Base-by-base conservation (phyloP, 2,113 vertebrate species). In the Polyodon spathula region DNA sequence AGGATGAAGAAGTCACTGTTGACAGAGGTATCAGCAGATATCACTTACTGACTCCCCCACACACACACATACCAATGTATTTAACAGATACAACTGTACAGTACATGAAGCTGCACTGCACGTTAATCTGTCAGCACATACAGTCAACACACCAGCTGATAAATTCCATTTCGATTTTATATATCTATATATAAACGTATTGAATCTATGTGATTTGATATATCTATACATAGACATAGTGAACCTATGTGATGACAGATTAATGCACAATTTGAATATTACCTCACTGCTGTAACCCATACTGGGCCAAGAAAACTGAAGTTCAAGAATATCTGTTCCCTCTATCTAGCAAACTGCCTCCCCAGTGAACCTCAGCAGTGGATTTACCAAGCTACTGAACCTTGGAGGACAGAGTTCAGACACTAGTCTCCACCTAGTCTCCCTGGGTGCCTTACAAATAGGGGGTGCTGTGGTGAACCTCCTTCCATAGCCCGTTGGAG, bases 111-210 rank as follows among this genome's bases (percentile, higher is more conserved):
- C 16, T 11, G 10, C 48, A 14, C 60, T 67, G 43, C 67, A 54
- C 46, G 58, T 17, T 39, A 8, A 68, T 70, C 70, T 72, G 62
- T 78, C 69, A 75, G 58, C 71, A 69, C 76, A 63, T 71, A 63
- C 53, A 16, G 12, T 69, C 48, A 71, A 68, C 73, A 61, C 74
- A 68, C 69, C 71, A 79, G 65, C 71, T 71, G 14, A 58, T 37
- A 70, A 63, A 77, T 76, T 73, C 63, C 66, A 71, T 76, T 70
- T 54, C 56, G 54, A 40, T 70, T 65, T 66, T 71, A 64, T 43
- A 44, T 6, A 12, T 59, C 38, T 62, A 63, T 61, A 43, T 72
- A 60, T 61, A 69, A 64, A 77, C 72, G 54, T 63, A 6, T 66
- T 4, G 27, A 27, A 27, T 27, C 27, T 27, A 27, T 27, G 27